A percentile compares a stretch with the other conserved stretches of the same genome.
phyloP scores from a whole-genome alignment of 2,888 invertebrate species.

The Cinara cedri region DNA sequence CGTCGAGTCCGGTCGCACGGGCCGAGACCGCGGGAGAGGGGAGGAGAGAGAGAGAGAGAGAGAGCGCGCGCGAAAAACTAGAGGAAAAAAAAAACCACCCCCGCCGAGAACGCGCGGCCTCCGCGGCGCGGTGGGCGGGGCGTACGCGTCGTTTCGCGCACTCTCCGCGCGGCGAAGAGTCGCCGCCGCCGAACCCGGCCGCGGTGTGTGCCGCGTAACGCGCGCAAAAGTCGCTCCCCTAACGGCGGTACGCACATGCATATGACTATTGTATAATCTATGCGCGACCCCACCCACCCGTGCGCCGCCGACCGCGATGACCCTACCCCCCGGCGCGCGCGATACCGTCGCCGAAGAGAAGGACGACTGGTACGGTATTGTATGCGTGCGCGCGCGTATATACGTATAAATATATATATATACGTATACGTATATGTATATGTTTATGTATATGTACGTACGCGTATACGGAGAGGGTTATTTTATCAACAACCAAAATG shows the following conservation, averaged over 20 bases:
- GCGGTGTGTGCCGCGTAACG: neutral
- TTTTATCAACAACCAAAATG: conserved; percentile 53
- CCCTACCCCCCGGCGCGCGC: neutral
- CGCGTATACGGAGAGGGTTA: conserved; percentile 4
- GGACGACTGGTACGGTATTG: neutral
- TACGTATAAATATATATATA: too few relatives aligned
- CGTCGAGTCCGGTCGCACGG: neutral
- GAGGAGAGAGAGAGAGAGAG: neutral
- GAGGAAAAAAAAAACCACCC: conserved; percentile 1
- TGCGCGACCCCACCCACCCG: neutral
- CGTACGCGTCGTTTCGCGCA: conserved; percentile 18
- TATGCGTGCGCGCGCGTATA: neutral
- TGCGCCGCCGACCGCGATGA: neutral
- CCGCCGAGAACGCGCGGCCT: neutral
- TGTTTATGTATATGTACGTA: too few relatives aligned
- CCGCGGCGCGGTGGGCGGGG: conserved; percentile 19
- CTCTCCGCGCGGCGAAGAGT: neutral
- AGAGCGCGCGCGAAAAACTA: neutral
- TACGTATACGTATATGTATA: too few relatives aligned
- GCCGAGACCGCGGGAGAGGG: neutral
- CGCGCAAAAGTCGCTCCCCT: conserved; percentile 38
- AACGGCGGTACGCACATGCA: too few relatives aligned
- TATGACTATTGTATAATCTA: neutral
- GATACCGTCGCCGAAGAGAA: neutral
- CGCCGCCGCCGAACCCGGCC: neutral